A percentile compares a stretch with the other conserved stretches of the same genome.
These are phyloP conservation scores for Hemiscyllium ocellatum DNA, from an alignment of 2,113 vertebrate genomes.

Conservation along the genomic window DNA sequence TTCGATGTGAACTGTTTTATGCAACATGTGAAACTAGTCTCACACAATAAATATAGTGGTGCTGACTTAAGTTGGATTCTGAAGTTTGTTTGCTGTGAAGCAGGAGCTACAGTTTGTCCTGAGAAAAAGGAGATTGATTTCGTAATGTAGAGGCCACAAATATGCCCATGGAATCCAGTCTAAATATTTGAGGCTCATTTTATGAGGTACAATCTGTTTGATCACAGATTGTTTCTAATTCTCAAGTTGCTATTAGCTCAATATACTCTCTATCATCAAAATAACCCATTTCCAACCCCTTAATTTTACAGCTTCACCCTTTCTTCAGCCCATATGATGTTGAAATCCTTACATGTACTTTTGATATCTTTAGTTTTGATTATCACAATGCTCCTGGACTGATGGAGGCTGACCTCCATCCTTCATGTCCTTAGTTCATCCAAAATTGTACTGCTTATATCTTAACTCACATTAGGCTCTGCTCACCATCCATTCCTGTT, in stretches of 20 bases:
- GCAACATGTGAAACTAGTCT: not conserved
- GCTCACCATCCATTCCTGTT: not conserved
- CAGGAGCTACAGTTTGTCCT: not conserved
- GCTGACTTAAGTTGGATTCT: not conserved
- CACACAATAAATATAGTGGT: not conserved
- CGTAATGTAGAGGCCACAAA: not conserved
- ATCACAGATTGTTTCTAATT: not conserved
- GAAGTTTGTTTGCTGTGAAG: not conserved
- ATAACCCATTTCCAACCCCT: too few species aligned
- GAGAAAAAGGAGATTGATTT: not conserved
- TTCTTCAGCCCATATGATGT: too few species aligned
- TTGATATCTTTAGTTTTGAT: too few species aligned
- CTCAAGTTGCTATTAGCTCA: not conserved
- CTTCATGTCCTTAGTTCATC: not conserved
- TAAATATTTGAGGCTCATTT: not conserved
- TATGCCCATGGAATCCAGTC: not conserved
- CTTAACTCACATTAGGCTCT: too few species aligned
- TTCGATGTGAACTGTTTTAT: not conserved
- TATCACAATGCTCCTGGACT: not conserved
- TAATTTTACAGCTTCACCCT: too few species aligned
- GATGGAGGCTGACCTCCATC: not conserved
- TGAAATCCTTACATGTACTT: too few species aligned
- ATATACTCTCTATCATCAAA: too few species aligned
- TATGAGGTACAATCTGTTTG: not conserved
- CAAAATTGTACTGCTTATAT: not conserved